These are phyloP conservation scores for Apis dorsata DNA, from an alignment of 1,140 invertebrate genomes.

Conservation along the genomic window DNA sequence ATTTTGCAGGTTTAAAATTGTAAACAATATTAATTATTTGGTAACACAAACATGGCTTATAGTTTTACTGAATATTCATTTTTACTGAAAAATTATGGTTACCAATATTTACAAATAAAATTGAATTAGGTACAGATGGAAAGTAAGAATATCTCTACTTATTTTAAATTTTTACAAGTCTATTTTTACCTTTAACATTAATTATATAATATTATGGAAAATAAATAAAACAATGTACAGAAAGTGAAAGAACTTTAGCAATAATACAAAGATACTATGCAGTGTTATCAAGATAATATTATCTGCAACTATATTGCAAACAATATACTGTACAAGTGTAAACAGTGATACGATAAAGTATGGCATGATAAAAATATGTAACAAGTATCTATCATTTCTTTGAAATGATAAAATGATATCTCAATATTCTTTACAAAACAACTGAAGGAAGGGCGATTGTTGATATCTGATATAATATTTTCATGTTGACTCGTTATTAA, in stretches of 20 bases:
- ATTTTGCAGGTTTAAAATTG: conserved; percentile 53
- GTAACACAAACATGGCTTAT: conserved; percentile 39
- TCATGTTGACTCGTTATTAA: conserved; percentile 46
- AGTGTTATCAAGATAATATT: conserved; percentile 39
- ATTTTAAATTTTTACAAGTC: conserved; percentile 41
- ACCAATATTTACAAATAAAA: conserved; percentile 65
- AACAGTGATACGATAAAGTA: conserved; percentile 48
- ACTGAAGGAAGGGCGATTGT: conserved; percentile 29
- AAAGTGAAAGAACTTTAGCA: conserved; percentile 35
- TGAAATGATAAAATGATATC: not conserved
- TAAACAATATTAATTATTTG: conserved; percentile 52
- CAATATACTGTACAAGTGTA: conserved; percentile 59
- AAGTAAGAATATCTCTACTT: conserved; percentile 34
- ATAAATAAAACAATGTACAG: conserved; percentile 66
- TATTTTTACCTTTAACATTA: conserved; percentile 40
- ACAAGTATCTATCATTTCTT: conserved; percentile 50
- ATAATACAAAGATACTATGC: conserved; percentile 51
- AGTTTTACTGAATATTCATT: conserved; percentile 38
- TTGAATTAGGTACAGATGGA: conserved; percentile 55
- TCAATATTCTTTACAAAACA: conserved; percentile 31
- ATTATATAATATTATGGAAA: conserved; percentile 44
- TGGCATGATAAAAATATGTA: conserved; percentile 61
- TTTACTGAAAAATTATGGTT: conserved; percentile 29
- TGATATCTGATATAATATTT: conserved; percentile 56
- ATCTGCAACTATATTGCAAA: conserved; percentile 38